phyloP scores from a whole-genome alignment of 2,113 vertebrate genomes.

The Dermatemys mawii region DNA sequence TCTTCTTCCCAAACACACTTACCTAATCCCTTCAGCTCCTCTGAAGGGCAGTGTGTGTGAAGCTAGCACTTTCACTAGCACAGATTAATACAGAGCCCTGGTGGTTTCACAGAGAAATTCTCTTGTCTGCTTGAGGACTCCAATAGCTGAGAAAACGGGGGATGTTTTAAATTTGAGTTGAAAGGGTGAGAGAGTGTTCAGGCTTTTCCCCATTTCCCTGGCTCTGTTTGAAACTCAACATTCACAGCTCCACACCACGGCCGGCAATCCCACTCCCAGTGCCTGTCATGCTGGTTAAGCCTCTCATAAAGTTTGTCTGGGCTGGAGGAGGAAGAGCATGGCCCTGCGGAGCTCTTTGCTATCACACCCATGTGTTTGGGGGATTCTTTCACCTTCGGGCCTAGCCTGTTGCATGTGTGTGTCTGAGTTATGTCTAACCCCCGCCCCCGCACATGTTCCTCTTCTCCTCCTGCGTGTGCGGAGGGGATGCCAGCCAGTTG shows the following conservation, averaged over 20 bases:
- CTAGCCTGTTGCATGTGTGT: background rate
- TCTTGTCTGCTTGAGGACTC: background rate
- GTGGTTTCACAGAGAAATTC: background rate
- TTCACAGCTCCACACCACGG: fast-evolving
- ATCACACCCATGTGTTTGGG: background rate
- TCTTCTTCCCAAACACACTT: background rate
- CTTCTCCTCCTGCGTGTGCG: background rate
- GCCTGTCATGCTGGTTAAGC: background rate
- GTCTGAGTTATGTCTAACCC: background rate
- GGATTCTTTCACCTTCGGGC: background rate
- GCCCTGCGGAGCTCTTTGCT: background rate
- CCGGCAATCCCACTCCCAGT: background rate
- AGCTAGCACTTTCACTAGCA: background rate
- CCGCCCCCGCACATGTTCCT: fast-evolving
- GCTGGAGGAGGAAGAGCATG: background rate
- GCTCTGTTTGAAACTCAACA: background rate
- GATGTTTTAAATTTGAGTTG: background rate
- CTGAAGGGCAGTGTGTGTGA: background rate
- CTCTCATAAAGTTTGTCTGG: background rate
- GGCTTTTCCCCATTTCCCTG: fast-evolving
- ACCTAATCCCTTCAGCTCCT: background rate
- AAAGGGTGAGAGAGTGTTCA: background rate
- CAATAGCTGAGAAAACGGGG: background rate
- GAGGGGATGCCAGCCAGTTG: slow-evolving; percentile 37
- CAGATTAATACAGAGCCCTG: background rate